These are phyloP conservation scores for Steromphala cineraria DNA, from an alignment of 2,888 invertebrate species.

Conservation along the genomic window DNA sequence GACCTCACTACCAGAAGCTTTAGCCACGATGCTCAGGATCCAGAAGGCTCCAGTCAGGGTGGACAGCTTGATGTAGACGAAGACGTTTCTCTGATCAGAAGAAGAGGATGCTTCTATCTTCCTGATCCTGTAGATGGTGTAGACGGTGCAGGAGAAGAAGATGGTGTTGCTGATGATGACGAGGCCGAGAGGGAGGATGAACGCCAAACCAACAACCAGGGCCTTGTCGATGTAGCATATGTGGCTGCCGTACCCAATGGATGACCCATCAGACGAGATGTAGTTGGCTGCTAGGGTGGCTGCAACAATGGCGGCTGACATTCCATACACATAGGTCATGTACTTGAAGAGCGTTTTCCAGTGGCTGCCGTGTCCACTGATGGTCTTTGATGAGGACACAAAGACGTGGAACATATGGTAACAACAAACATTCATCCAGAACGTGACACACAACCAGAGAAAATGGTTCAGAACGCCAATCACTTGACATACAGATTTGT, in stretches of 20 bases:
- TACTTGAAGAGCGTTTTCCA: slow-evolving; percentile 7
- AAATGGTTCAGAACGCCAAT: slow-evolving; percentile 46
- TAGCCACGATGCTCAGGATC: slow-evolving; percentile 49
- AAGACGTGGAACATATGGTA: slow-evolving; percentile 40
- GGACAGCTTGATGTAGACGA: slow-evolving; percentile 48
- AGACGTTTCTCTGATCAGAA: slow-evolving; percentile 34
- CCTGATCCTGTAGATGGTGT: slow-evolving; percentile 36
- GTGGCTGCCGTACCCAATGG: slow-evolving; percentile 41
- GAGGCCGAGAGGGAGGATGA: slow-evolving; percentile 43
- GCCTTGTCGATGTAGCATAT: slow-evolving; percentile 31
- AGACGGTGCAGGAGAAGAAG: slow-evolving; percentile 44
- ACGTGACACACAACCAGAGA: slow-evolving; percentile 42
- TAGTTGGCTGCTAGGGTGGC: slow-evolving; percentile 17
- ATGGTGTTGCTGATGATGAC: slow-evolving; percentile 47
- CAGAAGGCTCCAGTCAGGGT: slow-evolving; percentile 52
- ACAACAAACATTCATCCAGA: slow-evolving; percentile 47
- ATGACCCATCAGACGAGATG: slow-evolving; percentile 2
- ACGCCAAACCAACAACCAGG: slow-evolving; percentile 33
- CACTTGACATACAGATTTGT: slow-evolving; percentile 29
- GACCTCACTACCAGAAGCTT: slow-evolving; percentile 36
- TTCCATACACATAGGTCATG: slow-evolving; percentile 28
- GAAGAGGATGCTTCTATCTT: slow-evolving; percentile 17
- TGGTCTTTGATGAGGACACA: background rate
- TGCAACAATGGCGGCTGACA: slow-evolving; percentile 19
- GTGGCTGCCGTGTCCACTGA: background rate